Percentiles rank a stretch among this genome's conserved stretches.
Conservation (phyloP, 2,113 vertebrate species). For the Zingel zingel region DNA sequence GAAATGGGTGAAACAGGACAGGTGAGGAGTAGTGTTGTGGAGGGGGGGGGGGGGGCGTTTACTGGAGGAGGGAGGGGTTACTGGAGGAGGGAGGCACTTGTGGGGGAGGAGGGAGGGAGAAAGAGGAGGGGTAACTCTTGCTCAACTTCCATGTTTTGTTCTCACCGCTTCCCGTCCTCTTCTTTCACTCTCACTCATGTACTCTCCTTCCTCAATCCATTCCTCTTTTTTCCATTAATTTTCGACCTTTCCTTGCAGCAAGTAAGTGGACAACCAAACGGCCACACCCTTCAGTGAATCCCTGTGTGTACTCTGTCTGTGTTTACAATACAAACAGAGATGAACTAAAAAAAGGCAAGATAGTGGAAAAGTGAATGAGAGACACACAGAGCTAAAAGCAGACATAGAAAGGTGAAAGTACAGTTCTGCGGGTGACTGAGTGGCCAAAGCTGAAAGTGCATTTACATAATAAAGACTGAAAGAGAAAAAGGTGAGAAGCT, state of each 20-base stretch:
- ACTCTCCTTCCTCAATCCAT: background rate
- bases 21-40: slow-evolving; percentile 42
- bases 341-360: slow-evolving; percentile 15
- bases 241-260: slow-evolving; percentile 13
- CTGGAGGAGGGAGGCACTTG: background rate
- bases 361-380: slow-evolving; percentile 46
- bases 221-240: background rate
- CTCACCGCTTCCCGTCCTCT: slow-evolving; percentile 5
- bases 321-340: slow-evolving; percentile 62
- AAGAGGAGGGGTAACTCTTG: slow-evolving; percentile 43
- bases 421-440: slow-evolving; percentile 45
- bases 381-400: slow-evolving; percentile 38
- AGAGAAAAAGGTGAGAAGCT: slow-evolving; percentile 1
- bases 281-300: slow-evolving; percentile 1
- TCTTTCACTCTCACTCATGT: slow-evolving; percentile 19
- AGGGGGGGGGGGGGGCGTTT: background rate
- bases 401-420: slow-evolving; percentile 64
- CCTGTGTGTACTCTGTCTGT: background rate
- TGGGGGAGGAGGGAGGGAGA: slow-evolving; percentile 6
- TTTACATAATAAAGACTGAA: slow-evolving; percentile 41
- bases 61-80: background rate
- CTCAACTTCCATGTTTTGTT: slow-evolving; percentile 63
- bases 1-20: slow-evolving; percentile 43
- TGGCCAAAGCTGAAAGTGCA: background rate
- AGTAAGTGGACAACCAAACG: background rate